phyloP scores from a whole-genome alignment of 2,113 vertebrate species.

The Paradoxurus hermaphroditus region DNA sequence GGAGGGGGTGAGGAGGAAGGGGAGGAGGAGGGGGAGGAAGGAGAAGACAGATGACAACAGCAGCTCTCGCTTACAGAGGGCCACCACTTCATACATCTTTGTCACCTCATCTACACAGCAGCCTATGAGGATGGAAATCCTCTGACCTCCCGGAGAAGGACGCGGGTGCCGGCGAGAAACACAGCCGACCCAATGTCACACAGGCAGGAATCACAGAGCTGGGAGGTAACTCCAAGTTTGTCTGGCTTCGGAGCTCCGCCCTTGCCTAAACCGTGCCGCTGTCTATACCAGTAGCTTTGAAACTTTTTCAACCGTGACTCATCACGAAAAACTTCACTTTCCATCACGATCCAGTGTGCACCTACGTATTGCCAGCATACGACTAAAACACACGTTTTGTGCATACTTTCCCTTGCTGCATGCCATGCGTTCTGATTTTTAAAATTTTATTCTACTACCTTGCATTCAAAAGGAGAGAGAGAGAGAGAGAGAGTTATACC shows the following conservation, averaged over 20 bases:
- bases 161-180: background rate
- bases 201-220: background rate
- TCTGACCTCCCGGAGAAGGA: background rate
- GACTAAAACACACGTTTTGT: background rate
- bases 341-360: background rate
- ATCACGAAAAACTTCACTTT: background rate
- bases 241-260: background rate
- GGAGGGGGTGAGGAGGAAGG: background rate
- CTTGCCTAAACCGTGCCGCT: background rate
- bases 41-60: background rate
- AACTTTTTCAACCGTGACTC: background rate
- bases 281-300: background rate
- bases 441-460: background rate
- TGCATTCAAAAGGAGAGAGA: background rate
- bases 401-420: background rate
- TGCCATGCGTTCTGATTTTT: background rate
- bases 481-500: background rate
- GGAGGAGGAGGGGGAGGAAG: background rate
- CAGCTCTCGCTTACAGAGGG: background rate
- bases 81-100: background rate
- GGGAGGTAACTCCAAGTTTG: background rate
- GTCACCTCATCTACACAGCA: background rate
- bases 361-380: background rate
- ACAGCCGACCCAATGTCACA: background rate
- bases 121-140: background rate